These are phyloP conservation scores for Spea hammondii DNA, from an alignment of 2,797 vertebrate species.

Conservation along the genomic window DNA sequence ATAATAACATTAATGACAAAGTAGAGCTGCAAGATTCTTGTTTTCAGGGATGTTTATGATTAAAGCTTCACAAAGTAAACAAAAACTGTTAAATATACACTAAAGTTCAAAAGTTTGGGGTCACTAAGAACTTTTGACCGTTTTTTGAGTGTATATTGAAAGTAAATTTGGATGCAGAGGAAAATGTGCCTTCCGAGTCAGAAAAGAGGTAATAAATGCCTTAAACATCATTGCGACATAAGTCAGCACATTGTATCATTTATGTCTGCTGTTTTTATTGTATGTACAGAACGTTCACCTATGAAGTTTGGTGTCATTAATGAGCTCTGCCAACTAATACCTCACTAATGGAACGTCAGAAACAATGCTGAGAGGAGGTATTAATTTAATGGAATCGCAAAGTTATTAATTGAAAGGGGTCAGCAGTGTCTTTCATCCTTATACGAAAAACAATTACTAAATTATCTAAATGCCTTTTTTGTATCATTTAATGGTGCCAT, in stretches of 20 bases:
- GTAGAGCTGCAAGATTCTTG: neutral
- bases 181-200: neutral
- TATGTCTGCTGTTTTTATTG: neutral
- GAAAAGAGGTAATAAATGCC: neutral
- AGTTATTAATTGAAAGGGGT: neutral
- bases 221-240: neutral
- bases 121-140: neutral
- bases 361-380: conserved; percentile 7
- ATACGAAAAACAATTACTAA: conserved; percentile 28
- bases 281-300: neutral
- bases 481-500: conserved; percentile 13
- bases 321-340: conserved; percentile 1
- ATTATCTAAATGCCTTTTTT: conserved; percentile 10
- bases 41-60: conserved; percentile 13
- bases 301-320: conserved; percentile 9
- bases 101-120: too few species aligned
- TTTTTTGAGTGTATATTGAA: neutral
- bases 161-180: neutral
- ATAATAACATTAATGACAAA: neutral
- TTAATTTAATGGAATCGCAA: conserved; percentile 13
- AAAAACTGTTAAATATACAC: too few species aligned
- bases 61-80: neutral
- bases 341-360: conserved; percentile 11
- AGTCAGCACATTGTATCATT: conserved; percentile 30
- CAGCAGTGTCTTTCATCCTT: neutral